Conservation (phyloP, 2,888 invertebrate species). For the Tupiocoris notatus region DNA sequence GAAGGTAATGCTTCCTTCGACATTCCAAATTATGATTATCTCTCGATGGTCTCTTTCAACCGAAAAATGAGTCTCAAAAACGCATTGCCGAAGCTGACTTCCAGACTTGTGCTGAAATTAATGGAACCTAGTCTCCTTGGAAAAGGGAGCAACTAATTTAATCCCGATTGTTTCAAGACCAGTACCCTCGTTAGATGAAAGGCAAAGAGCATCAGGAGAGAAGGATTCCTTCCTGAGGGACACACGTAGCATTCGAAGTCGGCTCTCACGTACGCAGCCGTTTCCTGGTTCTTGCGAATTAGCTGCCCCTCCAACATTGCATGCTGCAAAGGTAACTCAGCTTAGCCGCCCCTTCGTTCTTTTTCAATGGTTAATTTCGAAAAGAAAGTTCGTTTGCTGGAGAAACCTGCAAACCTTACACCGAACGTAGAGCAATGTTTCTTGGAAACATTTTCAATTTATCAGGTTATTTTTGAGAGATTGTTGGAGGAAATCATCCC, state of each 20-base stretch:
- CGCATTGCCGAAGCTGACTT: too few species aligned
- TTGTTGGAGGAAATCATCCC: too few species aligned
- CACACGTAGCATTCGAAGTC: conserved; percentile 34
- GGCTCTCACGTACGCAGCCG: conserved; percentile 29
- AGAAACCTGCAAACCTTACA: not conserved
- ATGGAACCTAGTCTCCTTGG: too few species aligned
- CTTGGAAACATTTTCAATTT: too few species aligned
- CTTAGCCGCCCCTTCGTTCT: conserved; percentile 3
- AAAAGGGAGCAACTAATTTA: conserved; percentile 24
- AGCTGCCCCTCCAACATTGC: not conserved
- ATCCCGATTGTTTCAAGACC: conserved; percentile 36
- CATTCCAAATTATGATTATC: too few species aligned
- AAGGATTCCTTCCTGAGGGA: conserved; percentile 9
- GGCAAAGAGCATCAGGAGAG: not conserved
- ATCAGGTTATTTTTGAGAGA: too few species aligned
- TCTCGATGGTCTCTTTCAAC: too few species aligned
- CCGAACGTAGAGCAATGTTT: too few species aligned
- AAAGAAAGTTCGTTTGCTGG: conserved; percentile 27
- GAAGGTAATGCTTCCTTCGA: too few species aligned
- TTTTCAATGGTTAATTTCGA: conserved; percentile 14
- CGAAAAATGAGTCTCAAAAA: too few species aligned
- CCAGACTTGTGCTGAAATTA: too few species aligned
- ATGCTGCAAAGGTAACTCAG: conserved; percentile 12
- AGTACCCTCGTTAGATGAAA: conserved; percentile 21
- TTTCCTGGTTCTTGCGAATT: conserved; percentile 36